phyloP scores from a whole-genome alignment of 1,140 invertebrate species.

The Drosophila mauritiana region DNA sequence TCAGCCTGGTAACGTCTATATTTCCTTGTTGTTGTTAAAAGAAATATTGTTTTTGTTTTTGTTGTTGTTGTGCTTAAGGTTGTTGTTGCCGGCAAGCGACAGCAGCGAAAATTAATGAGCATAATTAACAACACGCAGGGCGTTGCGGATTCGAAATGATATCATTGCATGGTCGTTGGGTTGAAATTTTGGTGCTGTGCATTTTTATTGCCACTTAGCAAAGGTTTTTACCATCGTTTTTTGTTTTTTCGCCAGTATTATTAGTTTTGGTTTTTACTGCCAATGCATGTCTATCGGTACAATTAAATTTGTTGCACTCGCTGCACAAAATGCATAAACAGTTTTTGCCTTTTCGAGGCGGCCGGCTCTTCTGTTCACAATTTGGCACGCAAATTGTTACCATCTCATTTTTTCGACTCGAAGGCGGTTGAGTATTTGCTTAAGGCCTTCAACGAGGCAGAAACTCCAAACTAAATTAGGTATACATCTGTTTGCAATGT shows the following conservation, averaged over 20 bases:
- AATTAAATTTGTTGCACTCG: slow-evolving; percentile 82
- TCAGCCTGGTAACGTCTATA: slow-evolving; percentile 45
- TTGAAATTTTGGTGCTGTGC: slow-evolving; percentile 69
- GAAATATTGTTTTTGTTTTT: slow-evolving; percentile 29
- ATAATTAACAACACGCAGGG: slow-evolving; percentile 77
- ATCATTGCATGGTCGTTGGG: slow-evolving; percentile 68
- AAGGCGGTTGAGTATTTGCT: slow-evolving; percentile 49
- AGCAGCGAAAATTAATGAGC: slow-evolving; percentile 74
- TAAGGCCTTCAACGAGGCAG: slow-evolving; percentile 69
- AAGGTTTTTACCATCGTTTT: slow-evolving; percentile 39
- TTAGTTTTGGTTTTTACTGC: slow-evolving; percentile 71
- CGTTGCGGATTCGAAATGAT: slow-evolving; percentile 48
- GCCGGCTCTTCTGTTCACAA: slow-evolving; percentile 58
- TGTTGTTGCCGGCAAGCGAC: slow-evolving; percentile 54
- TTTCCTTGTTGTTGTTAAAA: slow-evolving; percentile 60
- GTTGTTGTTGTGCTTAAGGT: slow-evolving; percentile 32
- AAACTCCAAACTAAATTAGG: slow-evolving; percentile 38
- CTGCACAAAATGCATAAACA: slow-evolving; percentile 82
- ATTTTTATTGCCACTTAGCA: slow-evolving; percentile 80
- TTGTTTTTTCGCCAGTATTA: slow-evolving; percentile 29
- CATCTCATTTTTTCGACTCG: slow-evolving; percentile 8
- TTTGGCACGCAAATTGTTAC: slow-evolving; percentile 76
- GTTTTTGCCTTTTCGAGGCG: slow-evolving; percentile 43
- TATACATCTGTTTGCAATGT: slow-evolving; percentile 22
- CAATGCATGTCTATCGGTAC: slow-evolving; percentile 78